These are phyloP conservation scores for Varanus salvator DNA, from an alignment of 2,113 vertebrate species.

Conservation along the genomic window DNA sequence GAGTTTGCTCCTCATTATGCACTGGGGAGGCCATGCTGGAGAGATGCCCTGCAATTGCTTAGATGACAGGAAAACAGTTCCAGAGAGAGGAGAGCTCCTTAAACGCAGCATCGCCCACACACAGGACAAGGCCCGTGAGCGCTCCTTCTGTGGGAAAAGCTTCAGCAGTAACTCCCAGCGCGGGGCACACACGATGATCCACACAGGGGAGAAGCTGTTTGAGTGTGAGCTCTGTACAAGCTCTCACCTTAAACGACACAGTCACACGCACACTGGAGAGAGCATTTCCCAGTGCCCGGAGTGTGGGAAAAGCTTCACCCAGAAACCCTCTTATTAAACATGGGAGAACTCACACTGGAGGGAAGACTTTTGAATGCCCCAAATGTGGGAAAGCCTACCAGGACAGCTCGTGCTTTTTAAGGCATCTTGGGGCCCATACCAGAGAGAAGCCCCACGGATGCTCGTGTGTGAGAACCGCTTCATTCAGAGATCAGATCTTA, in stretches of 20 bases:
- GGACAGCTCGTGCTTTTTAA: not conserved
- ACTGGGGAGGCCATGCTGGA: not conserved
- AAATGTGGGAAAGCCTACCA: not conserved
- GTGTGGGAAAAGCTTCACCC: constrained; percentile 5
- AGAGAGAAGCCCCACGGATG: not conserved
- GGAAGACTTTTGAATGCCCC: not conserved
- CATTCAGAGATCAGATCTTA: not conserved
- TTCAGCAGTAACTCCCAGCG: constrained; percentile 3
- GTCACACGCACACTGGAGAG: not conserved
- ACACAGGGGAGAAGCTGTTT: not conserved
- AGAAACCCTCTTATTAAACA: not conserved
- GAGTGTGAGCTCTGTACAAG: not conserved
- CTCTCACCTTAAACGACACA: not conserved
- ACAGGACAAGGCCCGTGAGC: not conserved
- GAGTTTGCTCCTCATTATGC: not conserved
- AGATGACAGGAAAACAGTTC: not conserved
- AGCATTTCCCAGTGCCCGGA: not conserved
- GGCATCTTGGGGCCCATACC: not conserved
- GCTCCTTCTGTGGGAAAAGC: not conserved
- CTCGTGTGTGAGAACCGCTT: not conserved
- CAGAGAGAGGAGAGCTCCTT: not conserved
- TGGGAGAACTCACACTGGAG: not conserved
- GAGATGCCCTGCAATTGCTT: not conserved
- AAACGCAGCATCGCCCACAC: not conserved
- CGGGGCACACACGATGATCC: not conserved